Conservation (phyloP, 2,888 invertebrate species). For the Achlya flavicornis region DNA sequence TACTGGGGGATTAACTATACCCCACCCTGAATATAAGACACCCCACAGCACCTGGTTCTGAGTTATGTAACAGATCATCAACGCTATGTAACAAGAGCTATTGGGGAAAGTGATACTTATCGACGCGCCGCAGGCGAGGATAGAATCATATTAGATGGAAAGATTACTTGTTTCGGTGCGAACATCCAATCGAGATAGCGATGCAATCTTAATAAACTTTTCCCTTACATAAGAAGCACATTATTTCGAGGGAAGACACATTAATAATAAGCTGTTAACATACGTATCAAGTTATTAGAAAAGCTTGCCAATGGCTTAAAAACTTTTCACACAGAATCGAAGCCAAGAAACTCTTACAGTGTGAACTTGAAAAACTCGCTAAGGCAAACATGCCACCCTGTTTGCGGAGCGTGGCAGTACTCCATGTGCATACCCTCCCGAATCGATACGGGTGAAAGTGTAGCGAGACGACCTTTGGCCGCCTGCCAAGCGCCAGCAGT, state of each 20-base stretch:
- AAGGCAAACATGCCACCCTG: neutral
- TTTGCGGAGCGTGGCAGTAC: conserved; percentile 13
- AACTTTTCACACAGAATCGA: neutral
- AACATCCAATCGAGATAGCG: neutral
- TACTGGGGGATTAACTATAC: conserved; percentile 5
- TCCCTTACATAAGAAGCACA: neutral
- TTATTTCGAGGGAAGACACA: neutral
- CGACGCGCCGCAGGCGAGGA: neutral
- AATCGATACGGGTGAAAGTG: conserved; percentile 52
- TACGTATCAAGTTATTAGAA: no score
- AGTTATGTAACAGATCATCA: conserved; percentile 1
- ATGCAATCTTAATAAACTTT: neutral
- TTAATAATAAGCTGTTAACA: neutral
- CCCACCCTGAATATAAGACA: neutral
- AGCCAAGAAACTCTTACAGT: neutral
- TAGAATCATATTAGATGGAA: neutral
- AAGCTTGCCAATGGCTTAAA: neutral
- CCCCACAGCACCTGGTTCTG: neutral
- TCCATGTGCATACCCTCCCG: conserved; percentile 25
- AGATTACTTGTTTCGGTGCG: neutral
- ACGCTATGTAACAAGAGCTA: neutral
- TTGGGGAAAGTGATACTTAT: neutral
- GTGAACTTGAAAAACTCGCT: neutral
- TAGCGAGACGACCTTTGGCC: conserved; percentile 42
- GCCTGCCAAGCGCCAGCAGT: conserved; percentile 40